Conservation (phyloP, 1,140 invertebrate genomes). For the Ips typographus region DNA sequence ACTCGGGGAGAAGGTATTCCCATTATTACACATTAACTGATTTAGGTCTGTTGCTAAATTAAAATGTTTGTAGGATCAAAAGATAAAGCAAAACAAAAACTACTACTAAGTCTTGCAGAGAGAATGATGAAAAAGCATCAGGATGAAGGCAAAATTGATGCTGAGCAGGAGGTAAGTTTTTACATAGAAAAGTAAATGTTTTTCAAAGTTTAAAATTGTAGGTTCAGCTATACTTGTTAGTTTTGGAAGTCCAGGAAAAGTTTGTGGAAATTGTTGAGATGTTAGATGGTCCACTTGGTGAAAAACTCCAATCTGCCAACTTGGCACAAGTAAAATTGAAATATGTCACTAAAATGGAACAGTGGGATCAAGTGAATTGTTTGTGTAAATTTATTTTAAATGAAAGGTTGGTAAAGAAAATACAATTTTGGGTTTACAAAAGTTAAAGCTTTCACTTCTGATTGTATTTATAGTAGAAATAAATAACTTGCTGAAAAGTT, state of each 20-base stretch:
- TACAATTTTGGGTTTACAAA: conserved; percentile 6
- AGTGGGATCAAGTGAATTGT: conserved; percentile 71
- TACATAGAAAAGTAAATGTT: background rate
- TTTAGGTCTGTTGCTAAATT: background rate
- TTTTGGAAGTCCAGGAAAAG: conserved; percentile 83
- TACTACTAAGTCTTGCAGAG: conserved; percentile 83
- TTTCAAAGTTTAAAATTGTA: conserved; percentile 5
- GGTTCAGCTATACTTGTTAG: conserved; percentile 86
- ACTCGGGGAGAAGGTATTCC: conserved; percentile 49
- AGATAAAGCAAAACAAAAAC: conserved; percentile 58
- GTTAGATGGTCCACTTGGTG: conserved; percentile 72
- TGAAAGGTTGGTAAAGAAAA: conserved; percentile 62
- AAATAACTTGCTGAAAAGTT: no score
- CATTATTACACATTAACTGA: background rate
- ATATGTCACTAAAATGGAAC: conserved; percentile 70
- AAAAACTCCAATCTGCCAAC: conserved; percentile 62
- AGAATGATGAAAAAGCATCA: conserved; percentile 86
- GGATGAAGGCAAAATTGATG: conserved; percentile 85
- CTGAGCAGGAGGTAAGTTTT: conserved; percentile 76
- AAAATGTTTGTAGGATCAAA: conserved; percentile 48
- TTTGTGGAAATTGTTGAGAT: conserved; percentile 79
- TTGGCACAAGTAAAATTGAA: conserved; percentile 69
- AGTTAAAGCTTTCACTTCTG: background rate
- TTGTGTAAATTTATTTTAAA: conserved; percentile 68
- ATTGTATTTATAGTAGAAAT: background rate